These are phyloP conservation scores for Serripes groenlandicus DNA, from an alignment of 2,888 invertebrate species.

Conservation along the genomic window DNA sequence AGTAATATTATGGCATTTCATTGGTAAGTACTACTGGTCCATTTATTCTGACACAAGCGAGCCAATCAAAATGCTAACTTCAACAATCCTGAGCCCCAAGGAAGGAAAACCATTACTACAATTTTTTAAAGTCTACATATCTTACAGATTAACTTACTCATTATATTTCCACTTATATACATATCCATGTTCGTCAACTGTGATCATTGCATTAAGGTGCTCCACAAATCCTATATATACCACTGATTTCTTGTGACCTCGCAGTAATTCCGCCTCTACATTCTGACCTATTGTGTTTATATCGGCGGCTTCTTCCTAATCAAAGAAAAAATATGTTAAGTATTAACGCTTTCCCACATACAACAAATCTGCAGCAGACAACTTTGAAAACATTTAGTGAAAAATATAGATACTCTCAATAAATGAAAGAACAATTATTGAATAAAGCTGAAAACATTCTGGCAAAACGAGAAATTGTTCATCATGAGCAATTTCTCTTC, in stretches of 20 bases:
- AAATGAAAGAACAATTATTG: too few relatives aligned
- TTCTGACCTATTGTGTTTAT: conserved; percentile 76
- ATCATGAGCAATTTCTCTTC: too few relatives aligned
- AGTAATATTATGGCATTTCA: too few relatives aligned
- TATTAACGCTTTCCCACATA: too few relatives aligned
- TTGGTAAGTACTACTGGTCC: too few relatives aligned
- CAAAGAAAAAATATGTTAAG: background rate
- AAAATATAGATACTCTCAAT: too few relatives aligned
- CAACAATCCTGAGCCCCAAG: too few relatives aligned
- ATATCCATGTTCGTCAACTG: conserved; percentile 79
- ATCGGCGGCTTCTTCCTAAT: conserved; percentile 65
- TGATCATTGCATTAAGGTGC: conserved; percentile 78
- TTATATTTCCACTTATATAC: conserved; percentile 81
- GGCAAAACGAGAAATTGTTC: too few relatives aligned
- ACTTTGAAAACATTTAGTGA: background rate
- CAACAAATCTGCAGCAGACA: background rate
- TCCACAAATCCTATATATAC: conserved; percentile 77
- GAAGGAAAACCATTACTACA: too few relatives aligned
- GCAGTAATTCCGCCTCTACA: conserved; percentile 77
- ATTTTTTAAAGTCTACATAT: background rate
- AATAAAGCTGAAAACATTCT: too few relatives aligned
- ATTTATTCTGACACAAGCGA: too few relatives aligned
- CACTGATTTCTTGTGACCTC: conserved; percentile 76
- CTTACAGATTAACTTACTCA: conserved; percentile 67
- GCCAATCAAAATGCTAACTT: too few relatives aligned